phyloP scores from a whole-genome alignment of 2,797 vertebrate species.

The Trachops cirrhosus region DNA sequence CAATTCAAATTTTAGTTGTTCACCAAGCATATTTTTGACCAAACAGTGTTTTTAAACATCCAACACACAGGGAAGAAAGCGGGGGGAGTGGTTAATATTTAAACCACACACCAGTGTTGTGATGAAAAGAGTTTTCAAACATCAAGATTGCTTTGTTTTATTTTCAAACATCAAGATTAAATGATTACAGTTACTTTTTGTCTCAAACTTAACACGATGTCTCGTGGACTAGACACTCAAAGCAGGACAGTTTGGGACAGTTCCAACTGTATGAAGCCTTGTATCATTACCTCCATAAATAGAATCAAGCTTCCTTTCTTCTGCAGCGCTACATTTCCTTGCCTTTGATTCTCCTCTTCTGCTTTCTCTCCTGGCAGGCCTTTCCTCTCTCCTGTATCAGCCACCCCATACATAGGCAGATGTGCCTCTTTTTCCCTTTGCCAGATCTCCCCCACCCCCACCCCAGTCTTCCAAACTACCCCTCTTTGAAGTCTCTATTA shows the following conservation, averaged over 20 bases:
- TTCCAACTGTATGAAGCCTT: not conserved
- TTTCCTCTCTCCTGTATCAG: conserved; percentile 17
- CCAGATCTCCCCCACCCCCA: not conserved
- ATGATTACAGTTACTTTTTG: not conserved
- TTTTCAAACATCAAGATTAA: conserved; percentile 4
- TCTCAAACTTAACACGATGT: conserved; percentile 14
- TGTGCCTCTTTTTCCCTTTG: conserved; percentile 53
- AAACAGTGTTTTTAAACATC: not conserved
- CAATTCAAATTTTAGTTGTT: not conserved
- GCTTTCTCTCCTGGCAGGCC: not conserved
- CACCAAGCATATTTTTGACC: not conserved
- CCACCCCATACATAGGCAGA: conserved; percentile 6
- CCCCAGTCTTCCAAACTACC: conserved; percentile 34
- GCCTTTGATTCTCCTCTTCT: conserved; percentile 23
- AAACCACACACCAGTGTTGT: not conserved
- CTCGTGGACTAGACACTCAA: not conserved
- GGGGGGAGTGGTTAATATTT: not conserved
- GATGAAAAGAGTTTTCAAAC: not conserved
- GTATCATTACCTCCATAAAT: conserved; percentile 6
- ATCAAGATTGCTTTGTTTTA: not conserved
- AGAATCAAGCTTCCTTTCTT: conserved; percentile 37
- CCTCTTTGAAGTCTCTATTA: conserved; percentile 69
- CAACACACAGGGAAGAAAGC: not conserved
- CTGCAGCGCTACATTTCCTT: not conserved
- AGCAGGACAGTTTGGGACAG: conserved; percentile 10